Evolutionary conservation across 37 sponge, comb jelly and placozoan genomes (phyloP), one percentile per base, ranked within the genome.

Genomic region (Dysidea cf. avara): DNA sequence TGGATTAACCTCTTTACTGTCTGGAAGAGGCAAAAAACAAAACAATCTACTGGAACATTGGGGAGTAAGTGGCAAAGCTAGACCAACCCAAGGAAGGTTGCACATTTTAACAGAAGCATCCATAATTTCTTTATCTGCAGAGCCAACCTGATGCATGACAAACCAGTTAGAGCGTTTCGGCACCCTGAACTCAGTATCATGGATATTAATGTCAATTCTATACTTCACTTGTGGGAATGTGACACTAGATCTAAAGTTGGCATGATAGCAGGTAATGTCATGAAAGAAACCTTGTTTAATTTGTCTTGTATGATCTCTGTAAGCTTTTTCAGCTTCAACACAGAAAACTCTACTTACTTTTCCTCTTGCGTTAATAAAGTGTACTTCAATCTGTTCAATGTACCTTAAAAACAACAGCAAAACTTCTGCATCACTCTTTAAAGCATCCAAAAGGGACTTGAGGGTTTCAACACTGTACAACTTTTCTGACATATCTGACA

Each of bases 51-150:
- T n/a, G n/a, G n/a, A n/a, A n/a, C n/a, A n/a, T n/a, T n/a, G n/a
- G n/a, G n/a, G n/a, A n/a, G n/a, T n/a, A n/a, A n/a, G n/a, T n/a
- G n/a, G n/a, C n/a, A n/a, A n/a, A n/a, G 86, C 80, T 14, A 55
- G 46, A 1, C 86, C 86, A 24, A 86, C 86, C 80, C 86, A 86
- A 20, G 86, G 86, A 31, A 80, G 47, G 3, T 53, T 21, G 6
- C 21, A 17, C 33, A 43, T 43, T 7, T 66, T 12, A 5, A 21
- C 34, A 9, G 81, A 80, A 9, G 40, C 13, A n/a, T 32, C 60
- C n/a, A 37, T 21, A 3, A 86, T 68, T 20, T 81, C 54, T 17
- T 56, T 17, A 25, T 26, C 34, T 0, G 17, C 29, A 3, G 68
- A 66, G 6, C 81, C 75, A 13, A 86, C 68, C 20, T 36, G 56